Base-by-base conservation (phyloP, 2,888 invertebrate species). In the Nomada lathburiana region DNA sequence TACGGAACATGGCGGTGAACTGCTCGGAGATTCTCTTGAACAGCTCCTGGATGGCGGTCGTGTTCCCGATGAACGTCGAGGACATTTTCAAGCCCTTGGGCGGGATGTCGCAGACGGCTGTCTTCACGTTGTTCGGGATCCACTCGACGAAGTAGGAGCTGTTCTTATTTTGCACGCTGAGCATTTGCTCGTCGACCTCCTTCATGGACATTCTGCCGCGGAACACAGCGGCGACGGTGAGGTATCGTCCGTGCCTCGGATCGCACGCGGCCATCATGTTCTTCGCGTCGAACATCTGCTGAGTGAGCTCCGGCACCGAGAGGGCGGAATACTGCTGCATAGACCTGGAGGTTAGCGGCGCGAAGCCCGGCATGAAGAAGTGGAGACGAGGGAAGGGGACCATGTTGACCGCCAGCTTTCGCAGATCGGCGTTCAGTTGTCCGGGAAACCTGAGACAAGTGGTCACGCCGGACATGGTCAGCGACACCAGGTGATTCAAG, bases 351-450 rank as follows among this genome's bases (percentile, higher is more conserved):
- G 97, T 97, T 67, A 97, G 95, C 2, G 97, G 97, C 53, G 97
- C 96, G 93, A 98, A 97, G 44, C 96, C 98, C 68, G 98, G 98
- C 95, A 98, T 98, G 94, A 98, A 98, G 95, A 98, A 98, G 93
- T 98, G 98, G 57, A 98, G 95, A 84, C 98, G 96, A 76, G 98
- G 98, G 94, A 98, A 98, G 16, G 98, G 98, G 4, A 98, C 98
- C 98, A 99, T 99, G 95, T 99, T 99, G 73, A 99, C 98, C 52
- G 98, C 98, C 90, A 98, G 94, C 94, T 99, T 98, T 85, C 99
- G 95, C 83, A 99, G 95, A 94, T 98, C 98, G 68, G 98, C 98
- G 94, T 98, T 98, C 91, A 98, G 94, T 94, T 98, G 98, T 86
- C 98, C 98, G 23, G 98, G 98, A 95, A 99, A 99, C 74, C 87